Evolutionary conservation across 1,140 invertebrate genomes (phyloP).

Genomic region (Dendroctonus ponderosae): DNA sequence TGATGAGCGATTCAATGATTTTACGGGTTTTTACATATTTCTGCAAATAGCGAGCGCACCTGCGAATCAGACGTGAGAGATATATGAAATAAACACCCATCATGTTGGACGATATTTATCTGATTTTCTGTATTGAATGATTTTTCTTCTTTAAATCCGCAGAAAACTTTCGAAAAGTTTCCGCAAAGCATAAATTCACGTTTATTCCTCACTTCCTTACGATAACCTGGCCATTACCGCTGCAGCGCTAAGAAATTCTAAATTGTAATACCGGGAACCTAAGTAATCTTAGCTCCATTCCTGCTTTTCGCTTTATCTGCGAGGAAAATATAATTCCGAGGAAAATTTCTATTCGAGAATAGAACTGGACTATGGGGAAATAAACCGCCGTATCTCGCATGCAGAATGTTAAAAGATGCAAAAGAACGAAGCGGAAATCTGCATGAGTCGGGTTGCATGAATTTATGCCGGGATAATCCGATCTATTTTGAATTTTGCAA

Average conservation of each 20-base stretch:
- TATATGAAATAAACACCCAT: too few species aligned
- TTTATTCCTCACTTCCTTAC: slow-evolving; percentile 40
- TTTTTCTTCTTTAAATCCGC: slow-evolving; percentile 12
- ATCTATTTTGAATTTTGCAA: slow-evolving; percentile 28
- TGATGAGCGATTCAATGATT: too few species aligned
- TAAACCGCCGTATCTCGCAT: slow-evolving; percentile 42
- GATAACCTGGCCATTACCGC: slow-evolving; percentile 36
- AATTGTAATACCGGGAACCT: slow-evolving; percentile 35
- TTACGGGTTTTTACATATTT: too few species aligned
- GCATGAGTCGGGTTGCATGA: slow-evolving; percentile 48
- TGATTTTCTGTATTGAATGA: slow-evolving; percentile 1
- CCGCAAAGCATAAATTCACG: slow-evolving; percentile 37
- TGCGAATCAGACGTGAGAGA: too few species aligned
- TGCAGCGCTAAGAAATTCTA: slow-evolving; percentile 33
- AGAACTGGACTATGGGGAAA: slow-evolving; percentile 47
- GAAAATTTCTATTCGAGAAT: slow-evolving; percentile 43
- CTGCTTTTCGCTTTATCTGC: slow-evolving; percentile 41
- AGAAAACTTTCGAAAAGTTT: slow-evolving; percentile 19
- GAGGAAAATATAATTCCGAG: slow-evolving; percentile 41
- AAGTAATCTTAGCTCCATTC: slow-evolving; percentile 33
- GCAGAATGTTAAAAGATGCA: slow-evolving; percentile 47
- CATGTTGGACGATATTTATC: background rate
- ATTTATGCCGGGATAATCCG: slow-evolving; percentile 37
- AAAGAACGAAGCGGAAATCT: slow-evolving; percentile 46
- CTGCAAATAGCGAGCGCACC: too few species aligned